These are phyloP conservation scores for Epistrophella euchroma DNA, from an alignment of 2,888 invertebrate genomes.

Conservation along the genomic window DNA sequence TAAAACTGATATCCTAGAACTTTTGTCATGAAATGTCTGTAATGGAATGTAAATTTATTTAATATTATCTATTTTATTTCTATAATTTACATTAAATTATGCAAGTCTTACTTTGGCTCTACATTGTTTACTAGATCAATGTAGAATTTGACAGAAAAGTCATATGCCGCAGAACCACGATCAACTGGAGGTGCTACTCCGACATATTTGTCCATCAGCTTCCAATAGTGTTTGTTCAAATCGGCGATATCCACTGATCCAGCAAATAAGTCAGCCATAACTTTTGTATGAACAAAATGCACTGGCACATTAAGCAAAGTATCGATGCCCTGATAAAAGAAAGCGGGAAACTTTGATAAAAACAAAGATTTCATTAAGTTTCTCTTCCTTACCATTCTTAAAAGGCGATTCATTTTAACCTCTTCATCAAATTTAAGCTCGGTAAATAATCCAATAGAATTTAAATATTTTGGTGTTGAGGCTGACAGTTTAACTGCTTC, in stretches of 20 bases:
- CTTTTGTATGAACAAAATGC: conserved; percentile 88
- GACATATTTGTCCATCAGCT: conserved; percentile 86
- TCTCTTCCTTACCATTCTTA: conserved; percentile 50
- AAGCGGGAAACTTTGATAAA: background rate
- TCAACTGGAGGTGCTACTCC: conserved; percentile 88
- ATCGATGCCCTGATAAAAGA: conserved; percentile 35
- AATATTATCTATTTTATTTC: too few relatives aligned
- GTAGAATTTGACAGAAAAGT: conserved; percentile 14
- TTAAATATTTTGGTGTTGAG: conserved; percentile 55
- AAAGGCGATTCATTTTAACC: conserved; percentile 51
- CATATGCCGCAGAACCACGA: conserved; percentile 79
- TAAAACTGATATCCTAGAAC: conserved; percentile 93
- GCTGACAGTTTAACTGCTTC: conserved; percentile 65
- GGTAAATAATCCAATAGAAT: conserved; percentile 4
- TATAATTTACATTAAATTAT: background rate
- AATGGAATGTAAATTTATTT: background rate
- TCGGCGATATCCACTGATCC: conserved; percentile 86
- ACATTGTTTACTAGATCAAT: background rate
- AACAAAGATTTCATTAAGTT: background rate
- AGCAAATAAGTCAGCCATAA: conserved; percentile 88
- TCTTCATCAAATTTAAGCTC: conserved; percentile 22
- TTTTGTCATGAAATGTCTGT: conserved; percentile 90
- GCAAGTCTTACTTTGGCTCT: background rate
- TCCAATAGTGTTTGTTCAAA: conserved; percentile 88
- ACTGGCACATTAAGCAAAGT: conserved; percentile 77